These are phyloP conservation scores for Amphipoea oculea DNA, from an alignment of 2,888 invertebrate genomes.

Conservation along the genomic window DNA sequence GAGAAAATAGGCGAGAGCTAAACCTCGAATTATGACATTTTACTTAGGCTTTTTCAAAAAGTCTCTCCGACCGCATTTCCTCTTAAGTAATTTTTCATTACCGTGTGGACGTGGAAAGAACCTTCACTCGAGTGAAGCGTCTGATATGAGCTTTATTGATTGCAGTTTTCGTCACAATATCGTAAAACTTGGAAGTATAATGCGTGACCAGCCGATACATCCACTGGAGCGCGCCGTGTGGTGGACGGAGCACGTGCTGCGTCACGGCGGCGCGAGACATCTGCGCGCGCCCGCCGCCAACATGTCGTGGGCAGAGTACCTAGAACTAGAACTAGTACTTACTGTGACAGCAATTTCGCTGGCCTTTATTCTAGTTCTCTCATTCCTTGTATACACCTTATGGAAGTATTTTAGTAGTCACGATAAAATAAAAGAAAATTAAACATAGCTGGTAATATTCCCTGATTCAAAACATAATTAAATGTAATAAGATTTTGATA, in stretches of 20 bases:
- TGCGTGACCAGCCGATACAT: slow-evolving; percentile 64
- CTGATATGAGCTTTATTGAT: not conserved
- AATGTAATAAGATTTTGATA: not conserved
- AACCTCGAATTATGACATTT: too few species aligned
- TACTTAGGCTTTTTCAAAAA: too few species aligned
- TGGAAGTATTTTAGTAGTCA: not conserved
- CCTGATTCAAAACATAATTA: not conserved
- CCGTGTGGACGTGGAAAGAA: not conserved
- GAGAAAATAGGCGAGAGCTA: too few species aligned
- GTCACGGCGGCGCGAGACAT: slow-evolving; percentile 70
- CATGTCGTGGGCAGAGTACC: slow-evolving; percentile 35
- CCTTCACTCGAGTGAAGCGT: not conserved
- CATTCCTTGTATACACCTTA: not conserved
- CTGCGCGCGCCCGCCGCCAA: slow-evolving; percentile 68
- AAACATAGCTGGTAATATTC: not conserved
- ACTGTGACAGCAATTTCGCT: not conserved
- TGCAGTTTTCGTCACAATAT: slow-evolving; percentile 67
- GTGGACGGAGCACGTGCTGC: slow-evolving; percentile 75
- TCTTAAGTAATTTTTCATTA: not conserved
- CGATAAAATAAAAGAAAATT: slow-evolving; percentile 1
- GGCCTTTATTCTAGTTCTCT: not conserved
- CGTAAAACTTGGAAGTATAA: slow-evolving; percentile 52
- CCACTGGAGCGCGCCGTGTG: slow-evolving; percentile 72
- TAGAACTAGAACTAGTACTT: slow-evolving; percentile 41
- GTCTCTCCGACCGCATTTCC: too few species aligned